A percentile compares a stretch with the other conserved stretches of the same genome.
Conservation (phyloP, 1,140 invertebrate species). For the Aphidius gifuensis region DNA sequence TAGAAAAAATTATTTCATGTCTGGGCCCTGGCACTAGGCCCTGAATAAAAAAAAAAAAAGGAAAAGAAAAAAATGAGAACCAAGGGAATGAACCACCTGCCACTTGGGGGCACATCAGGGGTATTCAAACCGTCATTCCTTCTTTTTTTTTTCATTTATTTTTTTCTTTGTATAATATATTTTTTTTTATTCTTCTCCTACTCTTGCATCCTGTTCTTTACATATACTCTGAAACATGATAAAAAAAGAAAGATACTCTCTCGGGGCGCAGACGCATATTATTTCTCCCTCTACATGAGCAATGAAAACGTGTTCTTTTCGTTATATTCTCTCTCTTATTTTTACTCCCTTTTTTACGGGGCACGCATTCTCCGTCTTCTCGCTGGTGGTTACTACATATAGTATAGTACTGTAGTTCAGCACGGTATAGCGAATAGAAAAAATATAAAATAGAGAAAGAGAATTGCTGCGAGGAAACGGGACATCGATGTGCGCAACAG, state of each 20-base stretch:
- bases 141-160: conserved; percentile 23
- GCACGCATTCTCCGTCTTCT: conserved; percentile 4
- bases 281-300: conserved; percentile 2
- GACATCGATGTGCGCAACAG: conserved; percentile 13
- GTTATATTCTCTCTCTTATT: not conserved
- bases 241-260: no score
- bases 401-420: no score
- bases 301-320: not conserved
- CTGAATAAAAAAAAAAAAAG: not conserved
- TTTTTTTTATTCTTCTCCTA: not conserved
- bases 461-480: conserved; percentile 24
- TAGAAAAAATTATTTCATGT: no score
- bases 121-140: conserved; percentile 24
- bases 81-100: conserved; percentile 50
- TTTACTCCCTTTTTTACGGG: not conserved
- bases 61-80: no score
- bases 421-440: not conserved
- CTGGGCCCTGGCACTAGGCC: conserved; percentile 37
- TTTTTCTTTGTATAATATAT: not conserved
- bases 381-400: not conserved
- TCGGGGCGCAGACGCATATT: not conserved
- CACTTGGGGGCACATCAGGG: conserved; percentile 37
- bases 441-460: not conserved
- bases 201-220: no score
- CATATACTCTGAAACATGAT: no score